These are phyloP conservation scores for Silurus meridionalis DNA, from an alignment of 2,113 vertebrate genomes.

Conservation along the genomic window DNA sequence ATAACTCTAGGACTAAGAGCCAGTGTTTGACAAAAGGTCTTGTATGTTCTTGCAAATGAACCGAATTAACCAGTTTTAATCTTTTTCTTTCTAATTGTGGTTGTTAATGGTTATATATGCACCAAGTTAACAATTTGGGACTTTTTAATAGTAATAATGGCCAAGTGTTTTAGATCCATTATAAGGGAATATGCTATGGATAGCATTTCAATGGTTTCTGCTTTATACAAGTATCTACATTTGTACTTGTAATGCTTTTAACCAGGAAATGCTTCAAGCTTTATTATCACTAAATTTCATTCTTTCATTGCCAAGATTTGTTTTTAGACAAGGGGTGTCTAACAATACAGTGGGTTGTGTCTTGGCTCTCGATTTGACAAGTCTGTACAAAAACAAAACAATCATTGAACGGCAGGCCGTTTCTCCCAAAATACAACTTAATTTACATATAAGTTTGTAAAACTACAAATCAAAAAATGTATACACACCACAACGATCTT, in stretches of 20 bases:
- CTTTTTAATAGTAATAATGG: too few species aligned
- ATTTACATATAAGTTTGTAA: not conserved
- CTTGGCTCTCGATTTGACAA: not conserved
- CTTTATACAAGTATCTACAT: not conserved
- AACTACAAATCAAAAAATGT: not conserved
- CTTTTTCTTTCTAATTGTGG: not conserved
- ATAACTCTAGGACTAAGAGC: not conserved
- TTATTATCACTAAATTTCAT: not conserved
- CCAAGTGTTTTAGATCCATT: not conserved
- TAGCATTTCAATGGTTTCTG: not conserved
- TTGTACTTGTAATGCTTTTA: not conserved
- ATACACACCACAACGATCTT: not conserved
- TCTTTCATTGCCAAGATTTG: not conserved
- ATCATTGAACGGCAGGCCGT: not conserved
- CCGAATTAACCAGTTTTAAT: not conserved
- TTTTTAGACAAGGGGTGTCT: not conserved
- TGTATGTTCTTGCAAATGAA: not conserved
- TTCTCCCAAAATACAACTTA: not conserved
- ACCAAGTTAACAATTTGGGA: not conserved
- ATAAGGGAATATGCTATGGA: not conserved
- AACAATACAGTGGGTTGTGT: not conserved
- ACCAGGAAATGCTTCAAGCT: not conserved
- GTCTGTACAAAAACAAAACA: not conserved
- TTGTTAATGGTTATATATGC: not conserved
- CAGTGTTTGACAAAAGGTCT: not conserved